A percentile compares a stretch with the other conserved stretches of the same genome.
phyloP scores from a whole-genome alignment of 2,113 vertebrate genomes.

The Chamaetylas fuelleborni region DNA sequence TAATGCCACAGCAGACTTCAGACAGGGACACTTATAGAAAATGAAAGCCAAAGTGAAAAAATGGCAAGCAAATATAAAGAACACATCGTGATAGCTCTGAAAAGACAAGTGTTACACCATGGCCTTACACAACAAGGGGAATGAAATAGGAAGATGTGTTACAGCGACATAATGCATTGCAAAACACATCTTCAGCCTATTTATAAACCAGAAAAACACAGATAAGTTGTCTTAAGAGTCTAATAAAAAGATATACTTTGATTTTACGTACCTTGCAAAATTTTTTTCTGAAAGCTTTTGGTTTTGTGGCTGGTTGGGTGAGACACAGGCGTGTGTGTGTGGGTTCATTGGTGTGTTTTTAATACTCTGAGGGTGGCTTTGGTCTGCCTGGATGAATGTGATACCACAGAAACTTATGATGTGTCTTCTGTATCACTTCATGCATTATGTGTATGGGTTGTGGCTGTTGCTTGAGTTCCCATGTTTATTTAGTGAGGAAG shows the following conservation, averaged over 20 bases:
- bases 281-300: background rate
- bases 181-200: background rate
- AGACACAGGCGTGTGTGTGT: background rate
- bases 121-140: background rate
- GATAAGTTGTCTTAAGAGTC: background rate
- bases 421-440: conserved; percentile 45
- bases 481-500: conserved; percentile 75
- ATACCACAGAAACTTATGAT: conserved; percentile 39
- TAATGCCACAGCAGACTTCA: background rate
- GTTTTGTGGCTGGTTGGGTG: accelerated
- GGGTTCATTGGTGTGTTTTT: background rate
- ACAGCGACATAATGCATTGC: background rate
- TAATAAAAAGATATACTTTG: background rate
- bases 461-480: conserved; percentile 72
- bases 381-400: background rate
- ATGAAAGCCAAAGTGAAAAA: background rate
- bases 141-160: background rate
- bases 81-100: background rate
- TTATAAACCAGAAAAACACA: background rate
- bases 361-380: background rate
- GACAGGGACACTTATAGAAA: background rate
- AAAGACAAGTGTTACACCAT: background rate
- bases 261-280: background rate
- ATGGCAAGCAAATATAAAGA: background rate
- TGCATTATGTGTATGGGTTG: conserved; percentile 62